These are phyloP conservation scores for Chloebia gouldiae DNA, from an alignment of 2,113 vertebrate genomes.

Conservation along the genomic window DNA sequence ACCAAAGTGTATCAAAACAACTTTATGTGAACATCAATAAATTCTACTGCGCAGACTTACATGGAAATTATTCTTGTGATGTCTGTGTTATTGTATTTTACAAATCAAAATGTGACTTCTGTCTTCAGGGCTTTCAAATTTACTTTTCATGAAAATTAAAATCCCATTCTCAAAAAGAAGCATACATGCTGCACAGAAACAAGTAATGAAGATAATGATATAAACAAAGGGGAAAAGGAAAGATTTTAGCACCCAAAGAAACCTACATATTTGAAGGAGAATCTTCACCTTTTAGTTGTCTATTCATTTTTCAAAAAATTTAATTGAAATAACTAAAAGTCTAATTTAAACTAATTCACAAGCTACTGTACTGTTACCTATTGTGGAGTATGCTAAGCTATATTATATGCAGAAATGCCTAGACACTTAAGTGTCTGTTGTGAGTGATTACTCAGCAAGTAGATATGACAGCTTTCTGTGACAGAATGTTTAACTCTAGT, in stretches of 20 bases:
- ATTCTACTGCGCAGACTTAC: neutral
- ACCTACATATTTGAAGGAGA: neutral
- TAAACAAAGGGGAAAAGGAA: neutral
- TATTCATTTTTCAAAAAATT: neutral
- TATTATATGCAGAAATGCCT: neutral
- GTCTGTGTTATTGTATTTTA: neutral
- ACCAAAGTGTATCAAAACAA: neutral
- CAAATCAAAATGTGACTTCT: neutral
- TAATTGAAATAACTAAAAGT: neutral
- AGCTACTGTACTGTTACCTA: neutral
- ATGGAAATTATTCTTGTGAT: neutral
- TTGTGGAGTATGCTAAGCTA: neutral
- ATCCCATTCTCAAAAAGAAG: neutral
- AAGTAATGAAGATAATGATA: neutral
- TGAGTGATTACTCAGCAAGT: neutral
- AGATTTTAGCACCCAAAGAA: neutral
- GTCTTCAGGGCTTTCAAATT: neutral
- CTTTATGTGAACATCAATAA: neutral
- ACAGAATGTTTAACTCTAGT: neutral
- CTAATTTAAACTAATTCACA: neutral
- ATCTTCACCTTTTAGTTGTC: neutral
- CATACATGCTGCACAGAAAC: neutral
- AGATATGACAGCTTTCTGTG: conserved; percentile 22
- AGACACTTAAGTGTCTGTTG: neutral
- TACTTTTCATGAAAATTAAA: neutral